These are phyloP conservation scores for Drosophila aff. DNA, from an alignment of 1,140 invertebrate species.

Conservation along the genomic window DNA sequence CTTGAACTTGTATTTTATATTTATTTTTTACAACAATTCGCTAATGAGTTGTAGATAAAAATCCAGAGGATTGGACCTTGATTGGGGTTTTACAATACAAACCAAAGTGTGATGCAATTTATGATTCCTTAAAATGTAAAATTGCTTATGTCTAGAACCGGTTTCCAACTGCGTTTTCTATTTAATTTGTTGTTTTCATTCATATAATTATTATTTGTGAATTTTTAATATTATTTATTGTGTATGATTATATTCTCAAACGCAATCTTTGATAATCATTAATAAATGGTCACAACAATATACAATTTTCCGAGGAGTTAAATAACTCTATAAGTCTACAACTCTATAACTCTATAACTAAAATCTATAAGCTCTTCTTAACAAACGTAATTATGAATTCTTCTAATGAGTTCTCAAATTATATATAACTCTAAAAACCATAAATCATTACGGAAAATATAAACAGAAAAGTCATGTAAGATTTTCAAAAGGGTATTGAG, in stretches of 20 bases:
- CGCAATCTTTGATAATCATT: not conserved
- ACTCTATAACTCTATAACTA: not conserved
- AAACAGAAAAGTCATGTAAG: not conserved
- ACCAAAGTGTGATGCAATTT: constrained; percentile 7
- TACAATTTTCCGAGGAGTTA: not conserved
- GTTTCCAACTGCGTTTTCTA: constrained; percentile 1
- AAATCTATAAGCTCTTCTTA: no score
- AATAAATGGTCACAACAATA: no score
- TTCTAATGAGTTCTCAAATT: no score
- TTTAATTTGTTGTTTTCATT: not conserved
- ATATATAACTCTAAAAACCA: not conserved
- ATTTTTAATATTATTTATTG: not conserved
- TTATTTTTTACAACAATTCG: not conserved
- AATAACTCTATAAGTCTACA: not conserved
- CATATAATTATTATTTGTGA: not conserved
- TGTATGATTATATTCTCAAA: no score
- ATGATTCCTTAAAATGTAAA: not conserved
- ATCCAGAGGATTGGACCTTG: not conserved
- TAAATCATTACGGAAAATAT: not conserved
- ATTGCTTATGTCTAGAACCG: constrained; percentile 1
- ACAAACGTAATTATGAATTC: no score
- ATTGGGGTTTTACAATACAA: not conserved
- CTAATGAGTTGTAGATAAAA: not conserved
- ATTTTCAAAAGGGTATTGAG: not conserved
- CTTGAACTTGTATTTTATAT: not conserved